Percentiles rank a stretch among this genome's conserved stretches.
Evolutionary conservation across 1,140 invertebrate species (phyloP).

Genomic region (Cecropterus lyciades): DNA sequence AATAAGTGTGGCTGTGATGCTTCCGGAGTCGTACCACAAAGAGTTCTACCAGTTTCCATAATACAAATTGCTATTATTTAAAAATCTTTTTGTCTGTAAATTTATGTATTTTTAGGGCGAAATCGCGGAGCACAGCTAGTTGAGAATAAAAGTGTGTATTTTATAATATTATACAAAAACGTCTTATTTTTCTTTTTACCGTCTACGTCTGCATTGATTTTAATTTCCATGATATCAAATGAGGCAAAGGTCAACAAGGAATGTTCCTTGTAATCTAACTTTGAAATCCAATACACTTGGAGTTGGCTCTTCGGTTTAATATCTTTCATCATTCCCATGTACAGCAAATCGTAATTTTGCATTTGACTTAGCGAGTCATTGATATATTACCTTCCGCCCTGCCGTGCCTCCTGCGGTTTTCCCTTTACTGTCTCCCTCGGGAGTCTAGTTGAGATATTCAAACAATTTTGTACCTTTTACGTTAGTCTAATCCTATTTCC

Average conservation of each 20-base stretch:
- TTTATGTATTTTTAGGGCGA: too few relatives aligned
- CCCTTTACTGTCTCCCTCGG: constrained; percentile 43
- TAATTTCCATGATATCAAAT: too few relatives aligned
- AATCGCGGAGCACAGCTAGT: too few relatives aligned
- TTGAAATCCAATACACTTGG: constrained; percentile 32
- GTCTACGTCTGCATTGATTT: too few relatives aligned
- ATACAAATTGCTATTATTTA: too few relatives aligned
- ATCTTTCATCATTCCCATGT: constrained; percentile 38
- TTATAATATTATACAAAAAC: too few relatives aligned
- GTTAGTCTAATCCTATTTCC: constrained; percentile 43
- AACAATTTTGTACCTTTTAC: constrained; percentile 46
- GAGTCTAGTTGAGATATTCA: constrained; percentile 43
- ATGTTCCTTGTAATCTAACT: constrained; percentile 28
- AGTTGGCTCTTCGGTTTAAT: constrained; percentile 29
- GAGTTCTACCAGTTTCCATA: too few relatives aligned
- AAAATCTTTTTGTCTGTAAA: too few relatives aligned
- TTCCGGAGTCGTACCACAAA: too few relatives aligned
- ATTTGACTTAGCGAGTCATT: constrained; percentile 34
- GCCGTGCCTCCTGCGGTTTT: constrained; percentile 38
- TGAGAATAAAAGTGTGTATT: too few relatives aligned
- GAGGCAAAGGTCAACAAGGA: constrained; percentile 15
- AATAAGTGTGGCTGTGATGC: too few relatives aligned
- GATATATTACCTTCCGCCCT: constrained; percentile 37
- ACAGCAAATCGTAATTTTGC: constrained; percentile 39
- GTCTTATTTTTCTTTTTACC: too few relatives aligned